A percentile compares a stretch with the other conserved stretches of the same genome.
phyloP scores from a whole-genome alignment of 2,113 vertebrate species.

The Paramormyrops kingsleyae region DNA sequence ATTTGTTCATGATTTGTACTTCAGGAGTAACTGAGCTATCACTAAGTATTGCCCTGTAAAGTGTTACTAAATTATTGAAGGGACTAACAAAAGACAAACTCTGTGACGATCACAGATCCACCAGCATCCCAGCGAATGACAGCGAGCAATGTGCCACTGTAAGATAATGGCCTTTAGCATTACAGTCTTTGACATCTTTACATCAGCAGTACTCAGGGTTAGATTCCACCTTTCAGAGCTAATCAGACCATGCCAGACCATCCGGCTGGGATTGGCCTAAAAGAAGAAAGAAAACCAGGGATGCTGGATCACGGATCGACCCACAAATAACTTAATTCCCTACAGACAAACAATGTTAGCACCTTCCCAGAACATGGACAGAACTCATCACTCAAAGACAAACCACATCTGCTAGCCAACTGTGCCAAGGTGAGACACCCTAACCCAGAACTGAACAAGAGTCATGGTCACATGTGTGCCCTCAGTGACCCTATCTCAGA shows the following conservation, averaged over 20 bases:
- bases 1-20: no score
- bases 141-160: neutral
- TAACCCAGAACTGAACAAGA: neutral
- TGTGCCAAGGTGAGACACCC: neutral
- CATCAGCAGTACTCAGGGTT: neutral
- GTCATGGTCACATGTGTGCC: neutral
- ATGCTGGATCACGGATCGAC: neutral
- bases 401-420: neutral
- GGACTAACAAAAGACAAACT: no score
- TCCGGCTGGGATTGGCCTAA: neutral
- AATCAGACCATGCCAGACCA: neutral
- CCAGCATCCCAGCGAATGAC: no score
- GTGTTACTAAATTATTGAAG: no score
- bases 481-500: neutral
- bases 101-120: no score
- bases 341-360: neutral
- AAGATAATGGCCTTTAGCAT: neutral
- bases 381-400: neutral
- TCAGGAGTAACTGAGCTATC: no score
- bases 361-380: neutral
- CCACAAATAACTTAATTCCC: neutral
- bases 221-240: neutral
- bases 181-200: neutral
- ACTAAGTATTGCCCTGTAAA: no score
- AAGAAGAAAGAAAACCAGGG: neutral